Conservation (phyloP, 2,888 invertebrate genomes). For the Dynastes tityus region DNA sequence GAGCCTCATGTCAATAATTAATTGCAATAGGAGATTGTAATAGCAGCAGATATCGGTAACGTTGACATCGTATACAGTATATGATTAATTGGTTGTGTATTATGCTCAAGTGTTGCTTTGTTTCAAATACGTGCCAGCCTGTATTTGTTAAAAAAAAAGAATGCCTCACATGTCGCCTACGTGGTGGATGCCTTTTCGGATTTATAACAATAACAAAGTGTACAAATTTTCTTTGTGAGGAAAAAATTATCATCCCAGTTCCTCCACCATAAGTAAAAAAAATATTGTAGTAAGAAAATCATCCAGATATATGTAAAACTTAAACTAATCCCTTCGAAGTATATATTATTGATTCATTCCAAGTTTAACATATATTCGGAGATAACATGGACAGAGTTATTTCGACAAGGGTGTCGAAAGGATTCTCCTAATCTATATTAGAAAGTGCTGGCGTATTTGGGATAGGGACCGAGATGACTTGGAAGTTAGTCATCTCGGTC, state of each 20-base stretch:
- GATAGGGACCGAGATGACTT: neutral
- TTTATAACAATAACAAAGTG: neutral
- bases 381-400: too few species aligned
- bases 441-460: neutral
- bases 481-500: too few species aligned
- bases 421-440: too few species aligned
- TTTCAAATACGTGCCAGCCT: conserved; percentile 47
- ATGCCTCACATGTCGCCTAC: neutral
- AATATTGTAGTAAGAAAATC: too few species aligned
- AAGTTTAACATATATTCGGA: too few species aligned
- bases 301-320: too few species aligned
- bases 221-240: too few species aligned
- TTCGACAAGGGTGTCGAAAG: too few species aligned
- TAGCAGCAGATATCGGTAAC: conserved; percentile 58
- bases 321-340: too few species aligned
- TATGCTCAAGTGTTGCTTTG: conserved; percentile 58
- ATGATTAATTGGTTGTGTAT: conserved; percentile 63
- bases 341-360: too few species aligned
- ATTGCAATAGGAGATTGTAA: conserved; percentile 62
- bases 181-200: neutral
- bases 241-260: too few species aligned
- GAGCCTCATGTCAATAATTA: conserved; percentile 61
- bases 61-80: conserved; percentile 60
- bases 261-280: too few species aligned
- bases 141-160: conserved; percentile 18